phyloP scores from a whole-genome alignment of 1,140 invertebrate species.

The Leptopilina clavipes region DNA sequence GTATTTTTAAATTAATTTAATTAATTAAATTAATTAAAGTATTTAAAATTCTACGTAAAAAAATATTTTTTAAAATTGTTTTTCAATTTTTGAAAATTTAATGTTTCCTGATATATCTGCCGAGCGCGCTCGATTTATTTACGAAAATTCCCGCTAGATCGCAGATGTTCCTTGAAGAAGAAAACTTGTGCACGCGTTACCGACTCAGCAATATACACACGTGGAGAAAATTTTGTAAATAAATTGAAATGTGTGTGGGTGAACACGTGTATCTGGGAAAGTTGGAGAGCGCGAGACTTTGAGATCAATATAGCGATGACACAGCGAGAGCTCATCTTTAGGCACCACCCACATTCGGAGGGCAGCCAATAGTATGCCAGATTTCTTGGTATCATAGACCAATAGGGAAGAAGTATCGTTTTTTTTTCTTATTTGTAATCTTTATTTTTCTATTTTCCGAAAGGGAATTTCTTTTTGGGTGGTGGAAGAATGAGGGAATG shows the following conservation, averaged over 20 bases:
- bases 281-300: constrained; percentile 55
- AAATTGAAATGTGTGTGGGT: constrained; percentile 29
- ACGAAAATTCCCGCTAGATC: no score
- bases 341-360: constrained; percentile 63
- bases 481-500: constrained; percentile 50
- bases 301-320: constrained; percentile 75
- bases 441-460: constrained; percentile 60
- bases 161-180: no score
- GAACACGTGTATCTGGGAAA: constrained; percentile 47
- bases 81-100: no score
- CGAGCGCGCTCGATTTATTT: no score
- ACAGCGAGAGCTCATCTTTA: constrained; percentile 75
- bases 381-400: constrained; percentile 49
- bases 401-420: constrained; percentile 68
- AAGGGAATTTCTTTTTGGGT: constrained; percentile 72
- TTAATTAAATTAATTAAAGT: no score
- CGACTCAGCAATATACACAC: neutral
- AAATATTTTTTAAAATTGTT: no score
- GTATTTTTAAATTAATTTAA: no score
- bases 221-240: neutral
- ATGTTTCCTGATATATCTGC: no score
- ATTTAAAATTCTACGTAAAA: no score
- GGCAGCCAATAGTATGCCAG: constrained; percentile 50
- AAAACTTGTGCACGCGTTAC: neutral
- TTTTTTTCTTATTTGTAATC: constrained; percentile 59